Evolutionary conservation across 2,888 invertebrate genomes (phyloP), one percentile per base, ranked within the genome.

Genomic region (Caenorhabditis sp.): DNA sequence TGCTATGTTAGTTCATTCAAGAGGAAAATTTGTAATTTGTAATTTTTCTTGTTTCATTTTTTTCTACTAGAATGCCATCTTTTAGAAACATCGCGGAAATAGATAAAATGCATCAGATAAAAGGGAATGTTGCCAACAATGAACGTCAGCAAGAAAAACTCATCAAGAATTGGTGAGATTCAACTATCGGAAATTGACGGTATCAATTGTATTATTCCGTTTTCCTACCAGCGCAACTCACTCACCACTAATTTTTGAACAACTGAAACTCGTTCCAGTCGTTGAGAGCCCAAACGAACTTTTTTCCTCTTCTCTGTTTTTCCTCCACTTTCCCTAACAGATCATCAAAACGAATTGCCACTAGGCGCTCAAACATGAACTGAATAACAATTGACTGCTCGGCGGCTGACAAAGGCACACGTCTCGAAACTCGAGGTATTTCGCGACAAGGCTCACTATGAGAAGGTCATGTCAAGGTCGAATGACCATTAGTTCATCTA

Each of bases 21-120:
- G 55, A 24, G 51, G 55, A 62, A 71, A 71, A 71, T 71, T 71
- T 22, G 22, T 40, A 58, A 58, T 58, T 58, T 56, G 32, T 20
- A 15, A 37, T 24, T 37, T 40, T 40, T 32, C 32, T 32, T 2
- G 40, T 40, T 40, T 40, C 40, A 40, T 13, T n/a, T n/a, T n/a
- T n/a, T n/a, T n/a, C n/a, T n/a, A n/a, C n/a, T n/a, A n/a, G n/a
- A 32, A 32, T 32, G 13, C 3, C 40, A 40, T 15, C 6, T 15
- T 15, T 26, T 11, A 40, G 15, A 40, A 9, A 40, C 3, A 40
- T 40, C 15, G 32, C 40, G 40, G 5, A 13, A 40, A 40, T 3
- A 40, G 13, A 3, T 15, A 40, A 40, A 15, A 40, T 9, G 9
- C 40, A 13, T n/a, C n/a, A n/a, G n/a, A n/a, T n/a, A n/a, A n/a